These are phyloP conservation scores for Eudyptes chrysolophus DNA, from an alignment of 2,113 vertebrate genomes.

Conservation along the genomic window DNA sequence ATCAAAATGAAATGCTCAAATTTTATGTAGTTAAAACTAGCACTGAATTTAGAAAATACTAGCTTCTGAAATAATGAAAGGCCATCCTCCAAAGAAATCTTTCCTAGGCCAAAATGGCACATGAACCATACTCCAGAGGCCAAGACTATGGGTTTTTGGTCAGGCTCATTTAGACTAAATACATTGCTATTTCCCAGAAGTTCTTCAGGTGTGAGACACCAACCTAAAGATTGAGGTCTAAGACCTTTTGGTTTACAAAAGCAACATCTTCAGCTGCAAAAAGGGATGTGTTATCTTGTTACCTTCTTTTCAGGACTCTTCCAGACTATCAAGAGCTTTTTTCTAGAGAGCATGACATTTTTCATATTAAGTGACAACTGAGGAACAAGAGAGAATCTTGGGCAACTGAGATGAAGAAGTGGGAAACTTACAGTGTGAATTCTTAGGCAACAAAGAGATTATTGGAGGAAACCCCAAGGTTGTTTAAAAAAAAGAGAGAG, in stretches of 20 bases:
- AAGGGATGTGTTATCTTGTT: not conserved
- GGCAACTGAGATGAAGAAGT: not conserved
- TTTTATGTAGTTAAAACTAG: not conserved
- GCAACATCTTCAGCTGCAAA: not conserved
- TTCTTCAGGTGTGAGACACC: not conserved
- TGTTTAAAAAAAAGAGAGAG: fast-evolving
- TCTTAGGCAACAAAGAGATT: not conserved
- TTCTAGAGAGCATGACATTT: not conserved
- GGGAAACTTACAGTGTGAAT: not conserved
- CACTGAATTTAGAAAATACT: not conserved
- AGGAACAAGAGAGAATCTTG: not conserved
- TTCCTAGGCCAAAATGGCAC: not conserved
- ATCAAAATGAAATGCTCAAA: not conserved
- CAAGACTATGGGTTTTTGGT: not conserved
- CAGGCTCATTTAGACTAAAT: not conserved
- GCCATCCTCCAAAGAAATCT: not conserved
- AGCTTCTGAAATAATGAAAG: not conserved
- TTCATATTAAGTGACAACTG: not conserved
- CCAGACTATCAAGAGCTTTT: not conserved
- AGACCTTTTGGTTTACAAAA: not conserved
- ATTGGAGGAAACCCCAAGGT: not conserved
- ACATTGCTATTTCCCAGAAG: not conserved
- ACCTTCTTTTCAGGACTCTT: not conserved
- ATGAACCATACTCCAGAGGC: not conserved
- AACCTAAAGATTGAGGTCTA: not conserved